Evolutionary conservation across 2,888 invertebrate genomes (phyloP).

Genomic region (Meandrusa payeni): DNA sequence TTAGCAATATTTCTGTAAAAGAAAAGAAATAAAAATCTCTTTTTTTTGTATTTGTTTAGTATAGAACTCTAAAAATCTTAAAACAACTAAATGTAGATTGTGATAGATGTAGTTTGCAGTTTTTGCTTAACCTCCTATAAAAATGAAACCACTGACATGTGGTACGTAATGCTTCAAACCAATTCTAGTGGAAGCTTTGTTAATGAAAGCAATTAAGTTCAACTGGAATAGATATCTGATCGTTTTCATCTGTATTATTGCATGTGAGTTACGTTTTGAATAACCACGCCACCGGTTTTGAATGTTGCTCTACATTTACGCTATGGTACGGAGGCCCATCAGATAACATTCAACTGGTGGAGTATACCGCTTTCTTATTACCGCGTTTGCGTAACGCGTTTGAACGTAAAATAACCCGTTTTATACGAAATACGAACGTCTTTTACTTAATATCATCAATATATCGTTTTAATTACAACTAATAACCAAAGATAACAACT

Average conservation of each 20-base stretch:
- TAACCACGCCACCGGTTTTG: neutral
- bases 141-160: no score
- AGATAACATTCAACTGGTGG: slow-evolving; percentile 5
- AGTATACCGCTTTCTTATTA: slow-evolving; percentile 1
- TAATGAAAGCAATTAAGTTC: slow-evolving; percentile 6
- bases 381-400: slow-evolving; percentile 1
- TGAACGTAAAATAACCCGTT: slow-evolving; percentile 1
- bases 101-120: no score
- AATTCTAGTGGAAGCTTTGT: neutral
- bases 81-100: no score
- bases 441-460: no score
- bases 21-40: no score
- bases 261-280: neutral
- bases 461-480: no score
- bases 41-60: no score
- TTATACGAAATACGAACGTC: neutral
- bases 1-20: no score
- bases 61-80: no score
- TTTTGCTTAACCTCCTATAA: no score
- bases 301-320: neutral
- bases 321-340: neutral
- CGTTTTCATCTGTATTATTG: slow-evolving; percentile 1
- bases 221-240: neutral
- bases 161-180: no score
- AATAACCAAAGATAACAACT: no score